Evolutionary conservation across 2,113 vertebrate species (phyloP).

Genomic region (Sylvietta virens): DNA sequence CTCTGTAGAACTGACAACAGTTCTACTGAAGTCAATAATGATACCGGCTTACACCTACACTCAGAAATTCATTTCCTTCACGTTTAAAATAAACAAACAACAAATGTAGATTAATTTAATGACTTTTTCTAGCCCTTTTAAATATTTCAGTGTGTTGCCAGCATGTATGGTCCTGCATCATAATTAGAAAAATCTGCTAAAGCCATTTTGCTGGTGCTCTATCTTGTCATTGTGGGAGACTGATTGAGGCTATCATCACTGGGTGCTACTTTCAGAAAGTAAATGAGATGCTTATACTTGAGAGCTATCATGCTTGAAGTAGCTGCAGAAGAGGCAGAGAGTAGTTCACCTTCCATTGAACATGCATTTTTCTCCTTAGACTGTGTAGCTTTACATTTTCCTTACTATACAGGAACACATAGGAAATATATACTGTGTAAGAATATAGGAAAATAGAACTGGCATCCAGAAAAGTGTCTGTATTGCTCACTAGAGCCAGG

Average conservation of each 20-base stretch:
- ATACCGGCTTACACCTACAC: neutral
- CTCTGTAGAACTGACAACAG: neutral
- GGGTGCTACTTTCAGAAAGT: neutral
- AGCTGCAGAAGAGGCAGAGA: neutral
- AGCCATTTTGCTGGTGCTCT: neutral
- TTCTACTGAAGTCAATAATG: neutral
- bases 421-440: neutral
- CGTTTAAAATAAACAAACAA: neutral
- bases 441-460: neutral
- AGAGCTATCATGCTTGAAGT: neutral
- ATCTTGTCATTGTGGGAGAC: neutral
- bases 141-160: neutral
- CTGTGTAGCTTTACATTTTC: neutral
- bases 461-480: neutral
- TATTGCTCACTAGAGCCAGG: neutral
- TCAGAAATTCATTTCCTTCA: neutral
- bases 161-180: accelerated
- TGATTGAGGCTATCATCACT: neutral
- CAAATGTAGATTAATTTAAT: neutral
- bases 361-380: neutral
- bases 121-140: neutral
- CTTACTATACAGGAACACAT: neutral
- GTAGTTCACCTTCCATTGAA: neutral
- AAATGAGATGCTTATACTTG: neutral
- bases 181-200: neutral